Base-by-base conservation (phyloP, 2,888 invertebrate genomes). In the Scotopteryx bipunctaria region DNA sequence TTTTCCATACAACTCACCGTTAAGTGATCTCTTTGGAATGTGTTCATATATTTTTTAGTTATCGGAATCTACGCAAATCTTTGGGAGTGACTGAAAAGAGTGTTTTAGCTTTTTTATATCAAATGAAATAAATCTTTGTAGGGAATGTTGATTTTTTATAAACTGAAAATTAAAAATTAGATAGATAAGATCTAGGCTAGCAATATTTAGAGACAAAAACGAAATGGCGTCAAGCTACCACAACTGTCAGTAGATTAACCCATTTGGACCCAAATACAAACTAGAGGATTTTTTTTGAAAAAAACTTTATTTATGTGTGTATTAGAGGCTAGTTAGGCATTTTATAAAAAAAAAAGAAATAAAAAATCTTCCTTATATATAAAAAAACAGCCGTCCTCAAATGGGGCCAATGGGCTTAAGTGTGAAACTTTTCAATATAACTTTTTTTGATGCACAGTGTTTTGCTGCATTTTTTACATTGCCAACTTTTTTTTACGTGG, bases 91-190 rank as follows among this genome's bases (percentile, higher is more conserved):
- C 82, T 85, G 85, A 82, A 51, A 61, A 62, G 67, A 64, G 71
- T 70, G 76, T 73, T 78, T 69, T 81, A 81, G 80, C 79, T 86
- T 85, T 83, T 83, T 79, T 68, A 76, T 74, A 60, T 58, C 45
- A 33, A 51, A 52, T 41, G 33, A 32, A 44, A 16, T 40, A 32
- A 51, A 57, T 50, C 44, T 38, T 56, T 32, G 55, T 63, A 59
- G 55, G 47, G 6, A n/a, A 58, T 51, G 53, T 63, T 57, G 49
- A 47, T 62, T 63, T 56, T 57, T 57, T 61, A 42, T 49, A 54
- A 52, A 55, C 49, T 48, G 49, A 54, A 33, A 48, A 59, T 42
- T 45, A 59, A 50, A 35, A 37, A 54, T 13, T 58, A 59, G 56
- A 35, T 58, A 57, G 54, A 11, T 59, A 60, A 59, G 59, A 54